Evolutionary conservation across 2,888 invertebrate genomes (phyloP).

Genomic region (Melanotus villosus): DNA sequence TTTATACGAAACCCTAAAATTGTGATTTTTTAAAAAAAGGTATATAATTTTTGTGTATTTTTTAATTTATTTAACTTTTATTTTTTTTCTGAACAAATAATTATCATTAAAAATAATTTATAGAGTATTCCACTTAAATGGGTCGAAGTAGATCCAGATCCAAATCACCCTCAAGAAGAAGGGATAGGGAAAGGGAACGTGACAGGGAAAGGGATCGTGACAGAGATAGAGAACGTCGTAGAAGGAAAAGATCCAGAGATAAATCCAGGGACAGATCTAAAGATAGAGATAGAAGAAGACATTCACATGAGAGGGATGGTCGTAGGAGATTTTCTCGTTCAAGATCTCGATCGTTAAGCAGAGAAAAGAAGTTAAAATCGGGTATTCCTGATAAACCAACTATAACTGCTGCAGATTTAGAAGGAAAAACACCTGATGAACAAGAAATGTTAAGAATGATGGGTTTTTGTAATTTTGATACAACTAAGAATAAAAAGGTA

Average conservation of each 20-base stretch:
- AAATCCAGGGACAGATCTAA: constrained; percentile 64
- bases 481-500: constrained; percentile 97
- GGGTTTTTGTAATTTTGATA: constrained; percentile 97
- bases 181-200: constrained; percentile 68
- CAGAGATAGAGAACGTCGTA: constrained; percentile 66
- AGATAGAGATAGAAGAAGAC: constrained; percentile 67
- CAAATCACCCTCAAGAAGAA: constrained; percentile 69
- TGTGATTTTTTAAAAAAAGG: constrained; percentile 15
- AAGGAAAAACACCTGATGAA: constrained; percentile 92
- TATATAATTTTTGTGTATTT: constrained; percentile 46
- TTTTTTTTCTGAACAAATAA: not conserved
- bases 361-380: constrained; percentile 57
- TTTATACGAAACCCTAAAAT: constrained; percentile 40
- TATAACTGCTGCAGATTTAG: constrained; percentile 86
- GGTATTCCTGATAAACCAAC: constrained; percentile 70
- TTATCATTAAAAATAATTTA: not conserved
- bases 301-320: constrained; percentile 67
- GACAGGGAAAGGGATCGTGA: constrained; percentile 69
- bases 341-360: constrained; percentile 59
- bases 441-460: constrained; percentile 96
- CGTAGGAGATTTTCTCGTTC: constrained; percentile 66
- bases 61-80: constrained; percentile 30
- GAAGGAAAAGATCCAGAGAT: constrained; percentile 66
- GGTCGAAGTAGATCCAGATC: constrained; percentile 69
- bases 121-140: constrained; percentile 62